phyloP scores from a whole-genome alignment of 2,797 vertebrate species.

The Sebastes flavidus region DNA sequence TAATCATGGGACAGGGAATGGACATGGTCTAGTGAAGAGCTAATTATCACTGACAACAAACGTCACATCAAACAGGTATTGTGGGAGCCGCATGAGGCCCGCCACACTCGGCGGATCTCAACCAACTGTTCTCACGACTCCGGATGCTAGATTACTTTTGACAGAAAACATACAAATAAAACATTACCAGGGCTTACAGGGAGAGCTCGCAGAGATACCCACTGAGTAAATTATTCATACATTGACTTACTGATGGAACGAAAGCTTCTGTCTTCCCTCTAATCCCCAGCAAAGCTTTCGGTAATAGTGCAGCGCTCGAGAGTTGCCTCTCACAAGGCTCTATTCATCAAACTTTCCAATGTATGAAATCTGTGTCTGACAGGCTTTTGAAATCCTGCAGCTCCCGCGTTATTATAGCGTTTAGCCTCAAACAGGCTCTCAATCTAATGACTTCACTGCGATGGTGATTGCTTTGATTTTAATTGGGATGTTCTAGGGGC shows the following conservation, averaged over 20 bases:
- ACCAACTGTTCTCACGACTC: slow-evolving; percentile 35
- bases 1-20: slow-evolving; percentile 39
- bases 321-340: slow-evolving; percentile 77
- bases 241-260: slow-evolving; percentile 73
- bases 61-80: slow-evolving; percentile 72
- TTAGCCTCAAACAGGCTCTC: slow-evolving; percentile 78
- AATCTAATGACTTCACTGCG: slow-evolving; percentile 68
- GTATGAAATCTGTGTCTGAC: slow-evolving; percentile 79
- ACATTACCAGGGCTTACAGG: slow-evolving; percentile 74
- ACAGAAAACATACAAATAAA: slow-evolving; percentile 81
- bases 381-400: slow-evolving; percentile 75
- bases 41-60: slow-evolving; percentile 76
- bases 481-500: slow-evolving; percentile 76
- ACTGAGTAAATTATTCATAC: slow-evolving; percentile 79
- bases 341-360: slow-evolving; percentile 79
- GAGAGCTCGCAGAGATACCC: slow-evolving; percentile 67
- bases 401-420: slow-evolving; percentile 71
- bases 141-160: slow-evolving; percentile 73
- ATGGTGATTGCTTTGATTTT: slow-evolving; percentile 82
- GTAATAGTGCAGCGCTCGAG: slow-evolving; percentile 77
- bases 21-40: slow-evolving; percentile 55
- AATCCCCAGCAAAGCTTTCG: slow-evolving; percentile 80
- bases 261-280: slow-evolving; percentile 78
- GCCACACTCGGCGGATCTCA: slow-evolving; percentile 28
- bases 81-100: slow-evolving; percentile 39